Base-by-base conservation (phyloP, 2,888 invertebrate species). In the Lottia gigantea region DNA sequence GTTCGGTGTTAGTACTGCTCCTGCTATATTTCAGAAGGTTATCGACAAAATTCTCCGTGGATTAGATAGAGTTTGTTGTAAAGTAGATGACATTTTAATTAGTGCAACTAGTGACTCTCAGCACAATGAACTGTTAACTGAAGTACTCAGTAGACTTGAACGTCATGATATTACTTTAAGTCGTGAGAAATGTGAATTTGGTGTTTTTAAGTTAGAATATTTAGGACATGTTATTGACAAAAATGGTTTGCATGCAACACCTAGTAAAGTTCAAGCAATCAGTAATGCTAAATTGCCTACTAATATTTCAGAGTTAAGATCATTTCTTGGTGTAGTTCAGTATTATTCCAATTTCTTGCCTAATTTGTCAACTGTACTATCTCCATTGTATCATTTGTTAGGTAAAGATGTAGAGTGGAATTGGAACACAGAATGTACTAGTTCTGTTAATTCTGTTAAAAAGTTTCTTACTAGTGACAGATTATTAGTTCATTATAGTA, bases 321-420 rank as follows among this genome's bases (percentile, higher is more conserved):
- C 80, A 2, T 82, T 79, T 66, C 47, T 83, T 7, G 80, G 83
- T 3, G 66, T 80, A 62, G 62, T 83, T 0, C 76, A 80, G 14
- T 79, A 81, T 64, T 83, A 83, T 66, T 76, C 70, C 2, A 74
- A 77, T 31, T 83, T 84, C 63, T 62, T 84, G 12, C 78, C 76
- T 8, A 68, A 76, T 16, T 62, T 82, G 49, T 64, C 78, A 12
- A 73, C 73, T n/a, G n/a, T 73, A 16, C 63, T 76, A n/a, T 4
- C 73, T 64, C 82, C 82, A 3, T 64, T 83, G 23, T 74, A 83
- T 64, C 31, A 71, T 14, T 46, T 83, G 25, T 62, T 73, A 31
- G 25, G 71, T 16, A 75, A 74, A 26, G 63, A 76, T n/a, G 68
- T 31, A 55, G 31, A 31, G 8, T 83, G 80, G 77, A 45, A 40